Evolutionary conservation across 2,888 invertebrate genomes (phyloP).

Genomic region (Falcaria lacertinaria): DNA sequence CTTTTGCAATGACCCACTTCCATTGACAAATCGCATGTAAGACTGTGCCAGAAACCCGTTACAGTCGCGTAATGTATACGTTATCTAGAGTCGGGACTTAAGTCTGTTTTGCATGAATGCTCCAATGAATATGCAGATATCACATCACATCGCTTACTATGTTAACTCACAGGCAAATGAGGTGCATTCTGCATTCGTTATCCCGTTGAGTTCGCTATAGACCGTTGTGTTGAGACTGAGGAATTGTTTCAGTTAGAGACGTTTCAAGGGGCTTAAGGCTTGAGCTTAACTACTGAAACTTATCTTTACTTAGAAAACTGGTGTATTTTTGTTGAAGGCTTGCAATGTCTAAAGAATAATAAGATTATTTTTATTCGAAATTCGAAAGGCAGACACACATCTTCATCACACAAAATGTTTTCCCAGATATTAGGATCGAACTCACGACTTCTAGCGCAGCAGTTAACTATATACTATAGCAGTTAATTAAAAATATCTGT

Average conservation of each 20-base stretch:
- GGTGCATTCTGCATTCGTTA: slow-evolving; percentile 28
- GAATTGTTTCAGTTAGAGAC: neutral
- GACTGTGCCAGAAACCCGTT: neutral
- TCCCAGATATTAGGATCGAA: too few species aligned
- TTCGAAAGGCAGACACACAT: too few species aligned
- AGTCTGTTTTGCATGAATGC: slow-evolving; percentile 18
- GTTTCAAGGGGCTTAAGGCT: neutral
- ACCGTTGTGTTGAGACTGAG: neutral
- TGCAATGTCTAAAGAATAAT: too few species aligned
- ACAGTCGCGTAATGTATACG: slow-evolving; percentile 1
- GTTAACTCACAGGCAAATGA: slow-evolving; percentile 26
- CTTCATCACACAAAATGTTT: too few species aligned
- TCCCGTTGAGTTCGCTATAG: slow-evolving; percentile 15
- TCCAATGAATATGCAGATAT: slow-evolving; percentile 32
- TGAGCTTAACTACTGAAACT: too few species aligned
- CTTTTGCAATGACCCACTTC: neutral
- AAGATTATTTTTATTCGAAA: too few species aligned
- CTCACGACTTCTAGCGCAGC: too few species aligned
- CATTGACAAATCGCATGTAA: neutral
- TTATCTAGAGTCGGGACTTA: slow-evolving; percentile 2
- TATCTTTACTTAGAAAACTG: too few species aligned
- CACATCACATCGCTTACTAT: slow-evolving; percentile 12
- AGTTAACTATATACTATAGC: too few species aligned
- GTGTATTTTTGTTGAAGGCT: too few species aligned
- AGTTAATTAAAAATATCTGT: too few species aligned